These are phyloP conservation scores for Trachelus tabidus DNA, from an alignment of 2,888 invertebrate genomes.

Conservation along the genomic window DNA sequence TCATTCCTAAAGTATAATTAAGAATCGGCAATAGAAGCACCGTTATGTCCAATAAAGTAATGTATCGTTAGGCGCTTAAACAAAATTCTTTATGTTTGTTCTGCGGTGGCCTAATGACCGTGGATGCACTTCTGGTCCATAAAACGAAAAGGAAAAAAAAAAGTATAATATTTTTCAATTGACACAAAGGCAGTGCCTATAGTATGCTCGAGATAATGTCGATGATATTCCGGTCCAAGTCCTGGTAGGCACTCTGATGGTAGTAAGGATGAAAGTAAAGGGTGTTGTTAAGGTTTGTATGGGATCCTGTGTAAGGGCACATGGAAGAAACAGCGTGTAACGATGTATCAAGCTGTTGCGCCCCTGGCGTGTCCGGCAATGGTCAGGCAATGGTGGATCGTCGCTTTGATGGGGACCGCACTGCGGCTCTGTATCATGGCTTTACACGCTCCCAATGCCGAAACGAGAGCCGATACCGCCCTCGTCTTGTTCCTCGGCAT, in stretches of 20 bases:
- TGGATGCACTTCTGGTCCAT: neutral
- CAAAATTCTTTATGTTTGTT: neutral
- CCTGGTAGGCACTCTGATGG: neutral
- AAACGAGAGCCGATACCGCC: slow-evolving; percentile 62
- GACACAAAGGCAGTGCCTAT: neutral
- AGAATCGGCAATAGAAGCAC: neutral
- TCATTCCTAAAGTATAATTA: neutral
- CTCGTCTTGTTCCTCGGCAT: slow-evolving; percentile 57
- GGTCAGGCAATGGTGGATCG: slow-evolving; percentile 59
- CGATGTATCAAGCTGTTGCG: slow-evolving; percentile 66
- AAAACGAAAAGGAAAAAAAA: neutral
- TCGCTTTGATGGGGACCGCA: slow-evolving; percentile 60
- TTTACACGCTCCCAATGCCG: slow-evolving; percentile 62
- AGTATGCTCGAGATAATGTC: neutral
- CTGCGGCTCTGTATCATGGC: slow-evolving; percentile 58
- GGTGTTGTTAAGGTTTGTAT: neutral
- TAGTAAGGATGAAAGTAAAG: neutral
- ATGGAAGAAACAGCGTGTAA: slow-evolving; percentile 63
- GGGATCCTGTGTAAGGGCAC: slow-evolving; percentile 34
- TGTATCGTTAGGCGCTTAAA: neutral
- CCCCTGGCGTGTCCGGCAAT: slow-evolving; percentile 64
- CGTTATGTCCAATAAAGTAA: neutral
- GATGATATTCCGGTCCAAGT: neutral
- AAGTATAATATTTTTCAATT: neutral
- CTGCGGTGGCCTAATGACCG: neutral